Base-by-base conservation (phyloP, 2,797 vertebrate species). In the Trachops cirrhosus region DNA sequence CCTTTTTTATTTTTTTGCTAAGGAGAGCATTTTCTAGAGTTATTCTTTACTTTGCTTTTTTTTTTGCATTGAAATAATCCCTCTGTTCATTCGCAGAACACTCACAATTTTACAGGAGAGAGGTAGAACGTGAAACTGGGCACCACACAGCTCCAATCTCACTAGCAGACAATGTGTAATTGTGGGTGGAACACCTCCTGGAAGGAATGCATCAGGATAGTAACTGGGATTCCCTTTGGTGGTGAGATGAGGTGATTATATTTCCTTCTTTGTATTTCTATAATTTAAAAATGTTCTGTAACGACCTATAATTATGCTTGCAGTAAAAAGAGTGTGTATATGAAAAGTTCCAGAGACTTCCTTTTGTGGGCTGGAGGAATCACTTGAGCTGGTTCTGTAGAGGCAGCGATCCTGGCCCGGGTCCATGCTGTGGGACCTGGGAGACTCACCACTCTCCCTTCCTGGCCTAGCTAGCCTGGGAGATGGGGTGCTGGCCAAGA, bases 41-140 rank as follows among this genome's bases (percentile, higher is more conserved):
- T 94, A 74, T n/a, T 64, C 96, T 90, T 93, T 82, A 70, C 95
- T 90, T 93, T 80, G 73, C 24, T 57, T 96, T 26, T 59, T 82
- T 24, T 64, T 96, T 87, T 93, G 29, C 46, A 44, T 67, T 78
- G 41, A 94, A 88, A 85, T 21, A 85, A 32, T 54, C 29, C 6
- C 8, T 89, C 24, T 41, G 83, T 84, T 89, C 64, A 84, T 84
- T 89, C 70, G 87, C 54, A 70, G 82, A 87, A 84, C 59, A 37
- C 32, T 52, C 11, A 37, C 34, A 6, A 16, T 89, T 94, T 96
- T 64, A 86, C 41, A 86, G 64, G 62, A 68, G 39, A 85, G 87
- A 96, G 37, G 37, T 39, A 7, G 59, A 57, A 37, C 16, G 5
- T 74, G 48, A 93, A 86, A 86, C 78, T 64, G 67, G 41, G 50